phyloP scores from a whole-genome alignment of 2,888 invertebrate genomes.

The Yponomeuta evonymella region DNA sequence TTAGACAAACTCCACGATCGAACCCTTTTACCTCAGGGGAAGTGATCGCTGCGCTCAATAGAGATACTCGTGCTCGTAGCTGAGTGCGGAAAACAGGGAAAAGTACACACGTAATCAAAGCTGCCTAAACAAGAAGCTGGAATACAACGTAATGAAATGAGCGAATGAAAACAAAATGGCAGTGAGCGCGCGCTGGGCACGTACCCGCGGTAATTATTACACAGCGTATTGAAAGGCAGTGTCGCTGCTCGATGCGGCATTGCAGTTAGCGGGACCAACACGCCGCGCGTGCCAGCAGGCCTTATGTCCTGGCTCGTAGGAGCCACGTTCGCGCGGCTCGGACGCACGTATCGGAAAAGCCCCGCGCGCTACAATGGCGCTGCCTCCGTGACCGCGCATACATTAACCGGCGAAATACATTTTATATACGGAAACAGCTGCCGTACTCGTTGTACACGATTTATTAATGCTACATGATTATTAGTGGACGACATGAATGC shows the following conservation, averaged over 20 bases:
- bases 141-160: conserved; percentile 11
- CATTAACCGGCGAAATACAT: conserved; percentile 27
- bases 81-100: too few species aligned
- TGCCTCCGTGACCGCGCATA: conserved; percentile 49
- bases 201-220: conserved; percentile 37
- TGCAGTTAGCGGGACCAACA: conserved; percentile 33
- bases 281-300: conserved; percentile 20
- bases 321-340: conserved; percentile 9
- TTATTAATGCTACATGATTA: conserved; percentile 17
- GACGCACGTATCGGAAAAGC: conserved; percentile 7
- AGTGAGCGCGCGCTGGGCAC: conserved; percentile 1
- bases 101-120: conserved; percentile 3
- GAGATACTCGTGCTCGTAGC: neutral
- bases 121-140: conserved; percentile 1
- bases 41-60: neutral
- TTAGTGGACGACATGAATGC: conserved; percentile 4
- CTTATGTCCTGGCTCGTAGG: conserved; percentile 17
- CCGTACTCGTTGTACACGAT: conserved; percentile 17
- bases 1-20: neutral
- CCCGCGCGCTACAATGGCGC: neutral
- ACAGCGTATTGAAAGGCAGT: conserved; percentile 40
- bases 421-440: conserved; percentile 29
- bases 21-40: neutral
- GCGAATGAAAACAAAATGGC: conserved; percentile 9
- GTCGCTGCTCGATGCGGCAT: conserved; percentile 36